phyloP scores from a whole-genome alignment of 2,888 invertebrate species.

The Stomorhina lunata region DNA sequence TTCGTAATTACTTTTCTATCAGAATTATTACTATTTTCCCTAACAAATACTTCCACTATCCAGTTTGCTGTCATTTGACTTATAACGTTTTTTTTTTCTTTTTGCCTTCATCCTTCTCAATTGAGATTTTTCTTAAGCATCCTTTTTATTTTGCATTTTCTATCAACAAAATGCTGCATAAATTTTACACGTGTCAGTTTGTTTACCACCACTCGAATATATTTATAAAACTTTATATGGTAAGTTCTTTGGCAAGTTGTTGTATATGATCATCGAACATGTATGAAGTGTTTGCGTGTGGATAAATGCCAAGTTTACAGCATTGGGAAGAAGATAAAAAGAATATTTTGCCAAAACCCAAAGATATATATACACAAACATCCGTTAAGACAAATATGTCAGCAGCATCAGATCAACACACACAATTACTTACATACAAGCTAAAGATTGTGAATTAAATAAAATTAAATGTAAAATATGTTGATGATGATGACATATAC shows the following conservation, averaged over 20 bases:
- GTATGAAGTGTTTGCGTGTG: slow-evolving; percentile 41
- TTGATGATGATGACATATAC: not conserved
- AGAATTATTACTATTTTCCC: not conserved
- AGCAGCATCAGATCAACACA: not conserved
- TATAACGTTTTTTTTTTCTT: not conserved
- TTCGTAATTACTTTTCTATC: not conserved
- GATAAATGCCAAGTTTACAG: slow-evolving; percentile 55
- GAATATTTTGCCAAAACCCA: slow-evolving; percentile 39
- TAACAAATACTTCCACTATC: not conserved
- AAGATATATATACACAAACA: slow-evolving; percentile 2
- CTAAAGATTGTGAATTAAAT: not conserved
- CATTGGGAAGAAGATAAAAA: slow-evolving; percentile 43
- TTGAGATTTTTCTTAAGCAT: not conserved
- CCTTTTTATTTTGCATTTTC: not conserved
- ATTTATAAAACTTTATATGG: slow-evolving; percentile 2
- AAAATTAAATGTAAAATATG: not conserved
- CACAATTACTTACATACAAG: not conserved
- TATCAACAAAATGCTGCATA: slow-evolving; percentile 27
- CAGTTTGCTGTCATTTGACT: not conserved
- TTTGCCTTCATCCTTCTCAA: no score
- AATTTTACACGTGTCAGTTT: slow-evolving; percentile 34
- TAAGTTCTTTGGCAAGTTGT: slow-evolving; percentile 1
- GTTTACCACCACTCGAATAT: slow-evolving; percentile 34
- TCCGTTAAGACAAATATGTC: slow-evolving; percentile 4
- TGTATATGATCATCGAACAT: slow-evolving; percentile 2